Evolutionary conservation across 2,888 invertebrate species (phyloP).

Genomic region (Melolontha melolontha): DNA sequence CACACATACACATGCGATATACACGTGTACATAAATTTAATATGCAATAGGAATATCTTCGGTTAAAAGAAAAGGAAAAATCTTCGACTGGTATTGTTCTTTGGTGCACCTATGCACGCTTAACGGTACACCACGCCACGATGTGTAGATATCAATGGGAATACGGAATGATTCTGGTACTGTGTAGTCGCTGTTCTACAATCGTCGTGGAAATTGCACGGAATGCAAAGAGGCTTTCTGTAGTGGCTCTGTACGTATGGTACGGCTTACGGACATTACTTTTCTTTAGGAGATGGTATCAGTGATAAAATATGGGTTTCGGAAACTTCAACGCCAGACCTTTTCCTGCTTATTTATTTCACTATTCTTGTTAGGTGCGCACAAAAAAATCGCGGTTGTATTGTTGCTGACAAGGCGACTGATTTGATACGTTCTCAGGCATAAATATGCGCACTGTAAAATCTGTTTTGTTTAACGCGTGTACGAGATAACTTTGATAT

Average conservation of each 20-base stretch:
- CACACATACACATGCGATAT: too few relatives aligned
- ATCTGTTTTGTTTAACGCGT: too few relatives aligned
- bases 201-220: constrained; percentile 24
- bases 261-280: constrained; percentile 53
- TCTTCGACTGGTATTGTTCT: constrained; percentile 23
- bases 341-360: constrained; percentile 7
- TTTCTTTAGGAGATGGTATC: constrained; percentile 55
- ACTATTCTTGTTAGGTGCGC: not conserved
- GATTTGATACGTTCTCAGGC: too few relatives aligned
- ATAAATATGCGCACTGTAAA: too few relatives aligned
- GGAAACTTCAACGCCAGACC: constrained; percentile 52
- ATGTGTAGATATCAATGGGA: constrained; percentile 34
- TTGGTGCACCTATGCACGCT: not conserved
- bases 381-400: too few relatives aligned
- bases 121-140: constrained; percentile 32
- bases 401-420: too few relatives aligned
- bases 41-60: constrained; percentile 11
- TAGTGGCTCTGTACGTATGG: not conserved
- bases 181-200: not conserved
- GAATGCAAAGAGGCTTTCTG: constrained; percentile 12
- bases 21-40: constrained; percentile 20
- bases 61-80: constrained; percentile 9
- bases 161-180: constrained; percentile 3
- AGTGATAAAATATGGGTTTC: constrained; percentile 58
- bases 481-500: too few relatives aligned